Base-by-base conservation (phyloP, 2,113 vertebrate species). In the Addax nasomaculatus region DNA sequence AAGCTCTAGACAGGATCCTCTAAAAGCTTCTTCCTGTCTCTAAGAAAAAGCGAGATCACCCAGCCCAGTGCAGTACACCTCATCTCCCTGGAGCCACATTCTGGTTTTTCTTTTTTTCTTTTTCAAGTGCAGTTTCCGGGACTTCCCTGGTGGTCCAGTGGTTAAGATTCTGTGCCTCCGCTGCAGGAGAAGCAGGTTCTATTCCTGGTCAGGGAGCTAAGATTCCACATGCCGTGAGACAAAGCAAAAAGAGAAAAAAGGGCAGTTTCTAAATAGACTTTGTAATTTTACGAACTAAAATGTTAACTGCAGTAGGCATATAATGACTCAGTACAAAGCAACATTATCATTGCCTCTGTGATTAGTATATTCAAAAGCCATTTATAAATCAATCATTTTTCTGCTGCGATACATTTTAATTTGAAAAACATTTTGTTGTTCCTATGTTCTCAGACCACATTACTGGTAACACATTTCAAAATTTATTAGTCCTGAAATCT, bases 401-500 rank as follows among this genome's bases (percentile, higher is more conserved):
- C 21, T 58, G 6, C 53, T 70, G 78, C 33, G 87, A 36, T 85
- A 84, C 25, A 39, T 70, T 85, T 89, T 43, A 45, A 64, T 49
- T 78, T 89, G 45, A 57, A 43, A 89, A 90, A 27, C 8, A 81
- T 45, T 70, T 80, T 49, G 9, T 88, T 55, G 36, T 49, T 88
- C 45, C 29, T 62, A 45, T 45, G 30, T 67, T 43, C 51, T 29
- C 43, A 67, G 19, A 43, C 64, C 58, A 64, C 53, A 51, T 36
- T 80, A 49, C 17, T 15, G 58, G 19, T 85, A 67, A 53, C 30
- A 64, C 25, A 89, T 91, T 79, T 85, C 15, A 33, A 30, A 49
- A 49, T 57, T 9, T 76, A 62, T 81, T 81, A 58, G 67, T 89
- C 33, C 67, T 96, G 78, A 95, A 92, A 83, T 80, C 55, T 64